A percentile compares a stretch with the other conserved stretches of the same genome.
phyloP scores from a whole-genome alignment of 1,140 invertebrate species.

The Acromyrmex heyeri region DNA sequence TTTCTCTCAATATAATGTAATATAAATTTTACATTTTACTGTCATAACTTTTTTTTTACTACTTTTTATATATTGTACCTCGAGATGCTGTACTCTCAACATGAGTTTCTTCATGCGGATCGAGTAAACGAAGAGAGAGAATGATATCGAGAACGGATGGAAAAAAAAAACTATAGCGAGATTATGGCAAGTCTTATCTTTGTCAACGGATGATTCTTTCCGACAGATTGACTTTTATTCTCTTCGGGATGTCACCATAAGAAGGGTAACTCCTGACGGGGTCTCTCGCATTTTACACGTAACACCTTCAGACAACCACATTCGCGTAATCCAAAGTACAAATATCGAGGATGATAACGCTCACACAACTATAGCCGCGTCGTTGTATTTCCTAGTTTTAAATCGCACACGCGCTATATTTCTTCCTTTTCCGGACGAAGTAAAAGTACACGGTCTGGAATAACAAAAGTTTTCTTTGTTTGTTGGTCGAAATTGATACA shows the following conservation, averaged over 20 bases:
- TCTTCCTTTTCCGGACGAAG: background rate
- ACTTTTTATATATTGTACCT: background rate
- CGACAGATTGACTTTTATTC: slow-evolving; percentile 61
- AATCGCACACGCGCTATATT: slow-evolving; percentile 18
- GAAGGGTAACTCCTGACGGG: slow-evolving; percentile 2
- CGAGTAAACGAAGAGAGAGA: slow-evolving; percentile 4
- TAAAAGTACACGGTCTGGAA: slow-evolving; percentile 1
- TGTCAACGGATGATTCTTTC: slow-evolving; percentile 43
- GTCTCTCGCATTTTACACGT: slow-evolving; percentile 5
- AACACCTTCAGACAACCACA: slow-evolving; percentile 37
- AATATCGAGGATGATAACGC: slow-evolving; percentile 33
- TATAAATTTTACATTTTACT: background rate
- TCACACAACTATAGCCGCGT: background rate
- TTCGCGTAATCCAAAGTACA: slow-evolving; percentile 56
- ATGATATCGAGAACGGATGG: slow-evolving; percentile 46
- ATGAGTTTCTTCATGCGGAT: background rate
- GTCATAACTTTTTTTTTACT: background rate
- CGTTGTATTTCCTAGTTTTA: slow-evolving; percentile 24
- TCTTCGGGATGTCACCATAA: slow-evolving; percentile 13
- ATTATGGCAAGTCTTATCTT: slow-evolving; percentile 43
- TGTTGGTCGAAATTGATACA: background rate
- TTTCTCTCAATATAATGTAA: background rate
- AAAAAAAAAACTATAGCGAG: slow-evolving; percentile 16
- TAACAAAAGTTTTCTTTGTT: slow-evolving; percentile 4
- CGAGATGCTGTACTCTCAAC: background rate